Evolutionary conservation across 1,140 invertebrate genomes (phyloP), one percentile per base, ranked within the genome.

Genomic region (Wasmannia auropunctata): DNA sequence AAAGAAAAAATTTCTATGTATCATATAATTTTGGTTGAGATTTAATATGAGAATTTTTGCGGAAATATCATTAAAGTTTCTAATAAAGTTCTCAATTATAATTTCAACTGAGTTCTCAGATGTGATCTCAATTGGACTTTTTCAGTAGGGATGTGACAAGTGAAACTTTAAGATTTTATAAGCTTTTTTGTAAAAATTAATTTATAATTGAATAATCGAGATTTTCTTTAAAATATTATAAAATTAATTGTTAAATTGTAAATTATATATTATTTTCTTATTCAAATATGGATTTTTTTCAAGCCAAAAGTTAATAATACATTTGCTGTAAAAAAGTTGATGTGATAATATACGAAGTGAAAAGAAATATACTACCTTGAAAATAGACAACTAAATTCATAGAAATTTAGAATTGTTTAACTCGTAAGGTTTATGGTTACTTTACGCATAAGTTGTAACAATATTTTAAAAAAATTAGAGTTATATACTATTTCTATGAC

Each of bases 331-430:
- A 8, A 49, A 70, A 49, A 70, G 25, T 31, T 70, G 43, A 19
- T 11, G n/a, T n/a, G n/a, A n/a, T 34, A 70, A 70, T 31, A 49
- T 49, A 70, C 22, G 3, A 43, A 67, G n/a, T 43, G 8, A 4
- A 67, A 43, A 67, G 8, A 70, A 49, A 28, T 70, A 70, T 31
- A 49, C 16, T 70, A 8, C 43, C 37, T 70, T 70, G 43, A 70
- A 70, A 16, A 8, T 69, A 49, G 40, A 69, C 25, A 70, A 70
- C 25, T 49, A 28, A 49, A 70, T 70, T 49, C 14, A 69, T 69
- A 25, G 43, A 49, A 49, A 70, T 49, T 16, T 14, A 70, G 43
- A 70, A 49, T 70, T 28, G 16, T 31, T 16, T 19, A 46, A 70
- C 14, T 70, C 43, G 65, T 46, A 70, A 70, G 0, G 22, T 28